Conservation (phyloP, 2,888 invertebrate genomes). For the Latrodectus elegans region DNA sequence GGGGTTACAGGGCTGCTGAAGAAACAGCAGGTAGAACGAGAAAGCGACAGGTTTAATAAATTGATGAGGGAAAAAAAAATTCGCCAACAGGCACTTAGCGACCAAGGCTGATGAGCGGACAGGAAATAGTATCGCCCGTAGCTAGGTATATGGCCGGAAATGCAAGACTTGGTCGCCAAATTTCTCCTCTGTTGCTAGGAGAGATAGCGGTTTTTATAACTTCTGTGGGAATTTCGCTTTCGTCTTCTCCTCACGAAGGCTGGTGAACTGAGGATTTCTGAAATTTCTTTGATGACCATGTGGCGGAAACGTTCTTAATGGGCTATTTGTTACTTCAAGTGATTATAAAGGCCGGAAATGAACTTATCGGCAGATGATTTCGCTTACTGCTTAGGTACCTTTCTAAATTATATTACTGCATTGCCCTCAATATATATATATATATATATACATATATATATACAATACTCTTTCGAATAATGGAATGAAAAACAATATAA, state of each 20-base stretch:
- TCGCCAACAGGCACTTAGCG: background rate
- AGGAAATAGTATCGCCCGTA: conserved; percentile 38
- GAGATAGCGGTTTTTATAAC: conserved; percentile 20
- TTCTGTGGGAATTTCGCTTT: conserved; percentile 31
- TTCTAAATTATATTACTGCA: too few relatives aligned
- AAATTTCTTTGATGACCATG: conserved; percentile 11
- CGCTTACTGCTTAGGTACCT: too few relatives aligned
- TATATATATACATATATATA: too few relatives aligned
- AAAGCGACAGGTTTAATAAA: conserved; percentile 6
- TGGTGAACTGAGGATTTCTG: conserved; percentile 11
- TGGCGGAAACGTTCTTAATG: conserved; percentile 36
- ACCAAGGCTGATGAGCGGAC: conserved; percentile 9
- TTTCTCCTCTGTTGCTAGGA: conserved; percentile 10
- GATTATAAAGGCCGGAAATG: conserved; percentile 15
- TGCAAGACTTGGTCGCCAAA: background rate
- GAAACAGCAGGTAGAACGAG: background rate
- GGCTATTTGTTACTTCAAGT: background rate
- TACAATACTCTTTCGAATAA: too few relatives aligned
- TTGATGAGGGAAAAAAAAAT: background rate
- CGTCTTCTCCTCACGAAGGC: conserved; percentile 32
- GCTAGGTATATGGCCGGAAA: conserved; percentile 36
- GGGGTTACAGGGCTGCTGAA: background rate
- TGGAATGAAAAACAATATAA: too few relatives aligned
- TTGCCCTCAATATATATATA: too few relatives aligned
- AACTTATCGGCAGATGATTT: background rate